These are phyloP conservation scores for Aldabrachelys gigantea DNA, from an alignment of 2,113 vertebrate species.

Conservation along the genomic window DNA sequence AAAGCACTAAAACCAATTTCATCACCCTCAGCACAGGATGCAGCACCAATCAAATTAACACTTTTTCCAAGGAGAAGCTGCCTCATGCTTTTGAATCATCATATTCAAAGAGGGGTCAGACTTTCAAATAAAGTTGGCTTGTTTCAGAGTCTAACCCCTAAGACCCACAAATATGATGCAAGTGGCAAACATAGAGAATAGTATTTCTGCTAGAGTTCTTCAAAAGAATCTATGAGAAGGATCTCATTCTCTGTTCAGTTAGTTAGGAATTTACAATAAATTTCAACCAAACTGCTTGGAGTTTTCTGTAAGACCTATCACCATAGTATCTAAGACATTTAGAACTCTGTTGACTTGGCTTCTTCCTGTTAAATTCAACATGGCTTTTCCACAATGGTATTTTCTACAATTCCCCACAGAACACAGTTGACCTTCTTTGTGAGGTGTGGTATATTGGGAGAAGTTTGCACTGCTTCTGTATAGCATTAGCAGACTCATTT, in stretches of 20 bases:
- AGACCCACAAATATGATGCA: not conserved
- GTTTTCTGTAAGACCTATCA: not conserved
- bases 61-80: not conserved
- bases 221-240: not conserved
- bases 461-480: not conserved
- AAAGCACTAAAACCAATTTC: not conserved
- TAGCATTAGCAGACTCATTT: not conserved
- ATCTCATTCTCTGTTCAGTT: not conserved
- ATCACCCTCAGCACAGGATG: not conserved
- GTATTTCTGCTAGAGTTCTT: not conserved
- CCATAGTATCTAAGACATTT: not conserved
- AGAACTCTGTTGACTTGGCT: not conserved
- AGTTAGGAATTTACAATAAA: not conserved
- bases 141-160: not conserved
- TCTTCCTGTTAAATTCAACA: not conserved
- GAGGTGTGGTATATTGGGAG: not conserved
- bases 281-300: not conserved
- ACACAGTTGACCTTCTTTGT: not conserved
- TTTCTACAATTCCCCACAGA: not conserved
- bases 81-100: not conserved
- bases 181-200: not conserved
- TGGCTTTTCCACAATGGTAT: not conserved
- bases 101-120: not conserved
- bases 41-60: not conserved
- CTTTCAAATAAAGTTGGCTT: not conserved